A percentile compares a stretch with the other conserved stretches of the same genome.
phyloP scores from a whole-genome alignment of 35 echinoderm and acorn worm species.

The Heliocidaris erythrogramma region DNA sequence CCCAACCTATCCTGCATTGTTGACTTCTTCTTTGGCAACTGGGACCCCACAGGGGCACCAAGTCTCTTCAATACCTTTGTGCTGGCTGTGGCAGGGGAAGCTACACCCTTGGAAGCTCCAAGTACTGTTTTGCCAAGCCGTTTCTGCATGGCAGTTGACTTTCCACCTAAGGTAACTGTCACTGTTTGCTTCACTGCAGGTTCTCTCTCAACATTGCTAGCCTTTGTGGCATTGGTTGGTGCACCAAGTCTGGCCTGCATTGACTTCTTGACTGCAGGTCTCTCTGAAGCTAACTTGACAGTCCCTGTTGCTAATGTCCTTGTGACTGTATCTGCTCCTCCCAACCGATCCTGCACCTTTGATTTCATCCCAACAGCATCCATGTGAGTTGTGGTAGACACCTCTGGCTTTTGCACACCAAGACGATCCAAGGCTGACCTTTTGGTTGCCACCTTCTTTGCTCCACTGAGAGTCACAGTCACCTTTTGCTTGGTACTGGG shows the following conservation, averaged over 20 bases:
- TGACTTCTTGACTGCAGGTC: not conserved
- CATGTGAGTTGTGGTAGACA: slow-evolving; percentile 72
- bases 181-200: slow-evolving; percentile 29
- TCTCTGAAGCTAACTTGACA: not conserved
- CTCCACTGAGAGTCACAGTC: slow-evolving; percentile 27
- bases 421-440: slow-evolving; percentile 46
- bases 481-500: slow-evolving; percentile 19
- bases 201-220: not conserved
- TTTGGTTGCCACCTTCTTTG: slow-evolving; percentile 8
- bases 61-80: slow-evolving; percentile 7
- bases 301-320: not conserved
- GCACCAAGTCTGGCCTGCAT: slow-evolving; percentile 18
- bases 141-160: slow-evolving; percentile 17
- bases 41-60: not conserved
- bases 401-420: slow-evolving; percentile 56
- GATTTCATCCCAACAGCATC: slow-evolving; percentile 59
- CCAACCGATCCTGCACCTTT: slow-evolving; percentile 55
- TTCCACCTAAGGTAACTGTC: not conserved
- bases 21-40: not conserved
- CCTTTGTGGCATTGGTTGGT: not conserved
- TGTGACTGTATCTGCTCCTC: not conserved
- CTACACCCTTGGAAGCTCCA: not conserved
- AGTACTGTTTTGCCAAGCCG: slow-evolving; percentile 13
- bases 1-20: slow-evolving; percentile 55
- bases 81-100: not conserved